Conservation (phyloP, 2,113 vertebrate species). For the Pseudorectes ferrugineus region DNA sequence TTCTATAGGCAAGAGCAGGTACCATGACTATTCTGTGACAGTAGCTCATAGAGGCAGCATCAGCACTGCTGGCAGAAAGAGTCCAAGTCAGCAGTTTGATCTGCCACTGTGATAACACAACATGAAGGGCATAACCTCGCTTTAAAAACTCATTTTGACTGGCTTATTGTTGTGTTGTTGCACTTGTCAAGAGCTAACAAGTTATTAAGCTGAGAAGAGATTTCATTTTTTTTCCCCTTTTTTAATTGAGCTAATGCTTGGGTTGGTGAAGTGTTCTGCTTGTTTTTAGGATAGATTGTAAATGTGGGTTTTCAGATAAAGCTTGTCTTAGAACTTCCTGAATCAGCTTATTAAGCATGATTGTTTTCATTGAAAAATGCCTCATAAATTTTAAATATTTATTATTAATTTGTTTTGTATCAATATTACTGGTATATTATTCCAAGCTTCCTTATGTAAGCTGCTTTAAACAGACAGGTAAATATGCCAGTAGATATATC, state of each 20-base stretch:
- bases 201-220: conserved; percentile 42
- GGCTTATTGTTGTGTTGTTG: conserved; percentile 59
- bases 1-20: conserved; percentile 60
- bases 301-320: conserved; percentile 21
- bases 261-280: background rate
- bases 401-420: background rate
- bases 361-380: background rate
- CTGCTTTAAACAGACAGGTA: background rate
- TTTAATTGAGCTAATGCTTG: conserved; percentile 55
- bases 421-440: background rate
- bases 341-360: conserved; percentile 23
- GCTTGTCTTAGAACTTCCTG: conserved; percentile 7
- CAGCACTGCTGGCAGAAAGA: conserved; percentile 52
- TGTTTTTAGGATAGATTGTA: conserved; percentile 23
- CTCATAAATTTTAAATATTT: conserved; percentile 15
- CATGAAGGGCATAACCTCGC: conserved; percentile 61
- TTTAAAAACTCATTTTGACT: conserved; percentile 65
- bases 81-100: conserved; percentile 64
- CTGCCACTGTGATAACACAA: conserved; percentile 56
- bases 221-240: background rate
- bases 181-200: conserved; percentile 57
- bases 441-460: background rate
- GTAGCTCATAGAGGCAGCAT: conserved; percentile 54
- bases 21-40: conserved; percentile 63
- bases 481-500: background rate